These are phyloP conservation scores for Pollimyrus isidori DNA, from an alignment of 2,113 vertebrate genomes.

Conservation along the genomic window DNA sequence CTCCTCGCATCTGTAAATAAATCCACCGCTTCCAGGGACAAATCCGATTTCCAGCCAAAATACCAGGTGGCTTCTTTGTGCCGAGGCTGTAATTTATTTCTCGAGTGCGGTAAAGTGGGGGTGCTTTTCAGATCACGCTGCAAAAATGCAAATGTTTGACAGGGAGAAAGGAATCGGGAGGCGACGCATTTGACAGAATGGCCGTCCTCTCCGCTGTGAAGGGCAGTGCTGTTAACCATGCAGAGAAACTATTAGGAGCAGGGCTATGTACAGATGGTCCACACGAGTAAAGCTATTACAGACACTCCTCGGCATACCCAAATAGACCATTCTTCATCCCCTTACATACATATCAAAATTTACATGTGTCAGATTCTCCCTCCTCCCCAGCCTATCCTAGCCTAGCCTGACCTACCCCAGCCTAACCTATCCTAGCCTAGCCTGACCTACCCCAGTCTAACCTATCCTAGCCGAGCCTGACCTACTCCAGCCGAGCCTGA, in stretches of 20 bases:
- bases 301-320: not conserved
- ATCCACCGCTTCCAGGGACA: not conserved
- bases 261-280: not conserved
- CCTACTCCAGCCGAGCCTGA: too few species aligned
- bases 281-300: not conserved
- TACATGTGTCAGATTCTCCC: not conserved
- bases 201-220: not conserved
- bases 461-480: not conserved
- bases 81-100: slow-evolving; percentile 6
- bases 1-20: not conserved
- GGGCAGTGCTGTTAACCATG: not conserved
- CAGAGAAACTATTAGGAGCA: not conserved
- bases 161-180: not conserved
- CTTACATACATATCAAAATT: not conserved
- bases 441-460: not conserved
- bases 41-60: slow-evolving; percentile 14
- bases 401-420: not conserved
- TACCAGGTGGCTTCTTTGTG: slow-evolving; percentile 8
- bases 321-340: not conserved
- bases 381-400: not conserved
- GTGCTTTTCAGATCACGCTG: not conserved
- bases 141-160: slow-evolving; percentile 14
- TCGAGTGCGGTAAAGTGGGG: slow-evolving; percentile 13
- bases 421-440: not conserved
- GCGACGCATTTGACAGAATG: not conserved